Conservation (phyloP, 2,888 invertebrate genomes). For the Cosmia pyralina region DNA sequence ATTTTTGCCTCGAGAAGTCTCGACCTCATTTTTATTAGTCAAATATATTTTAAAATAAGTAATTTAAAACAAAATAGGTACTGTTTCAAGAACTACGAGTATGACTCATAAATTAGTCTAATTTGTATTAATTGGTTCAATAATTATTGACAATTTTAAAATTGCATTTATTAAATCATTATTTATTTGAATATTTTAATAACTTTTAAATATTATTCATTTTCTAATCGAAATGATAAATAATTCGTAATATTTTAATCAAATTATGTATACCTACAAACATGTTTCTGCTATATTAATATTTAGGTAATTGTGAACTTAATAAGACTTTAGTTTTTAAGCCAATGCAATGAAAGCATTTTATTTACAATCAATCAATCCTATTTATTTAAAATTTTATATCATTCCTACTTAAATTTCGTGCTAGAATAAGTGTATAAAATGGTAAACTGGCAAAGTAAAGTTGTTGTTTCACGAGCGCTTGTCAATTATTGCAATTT, state of each 20-base stretch:
- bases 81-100: not conserved
- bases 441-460: not conserved
- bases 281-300: conserved; percentile 5
- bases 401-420: conserved; percentile 28
- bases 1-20: not conserved
- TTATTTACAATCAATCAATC: conserved; percentile 9
- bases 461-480: not conserved
- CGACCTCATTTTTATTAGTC: not conserved
- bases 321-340: conserved; percentile 40
- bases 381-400: conserved; percentile 17
- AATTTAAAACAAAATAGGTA: not conserved
- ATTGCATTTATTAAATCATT: conserved; percentile 27
- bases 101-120: not conserved
- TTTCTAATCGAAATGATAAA: conserved; percentile 19
- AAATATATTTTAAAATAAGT: not conserved
- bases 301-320: conserved; percentile 23
- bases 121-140: conserved; percentile 4
- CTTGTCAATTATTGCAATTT: not conserved
- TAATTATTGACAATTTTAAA: conserved; percentile 10
- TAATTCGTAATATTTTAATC: conserved; percentile 9
- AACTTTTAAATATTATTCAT: conserved; percentile 10
- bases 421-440: conserved; percentile 12
- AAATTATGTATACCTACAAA: not conserved
- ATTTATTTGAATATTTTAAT: conserved; percentile 17
- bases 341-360: conserved; percentile 13